These are phyloP conservation scores for Mionectes macconnelli DNA, from an alignment of 2,113 vertebrate genomes.

Conservation along the genomic window DNA sequence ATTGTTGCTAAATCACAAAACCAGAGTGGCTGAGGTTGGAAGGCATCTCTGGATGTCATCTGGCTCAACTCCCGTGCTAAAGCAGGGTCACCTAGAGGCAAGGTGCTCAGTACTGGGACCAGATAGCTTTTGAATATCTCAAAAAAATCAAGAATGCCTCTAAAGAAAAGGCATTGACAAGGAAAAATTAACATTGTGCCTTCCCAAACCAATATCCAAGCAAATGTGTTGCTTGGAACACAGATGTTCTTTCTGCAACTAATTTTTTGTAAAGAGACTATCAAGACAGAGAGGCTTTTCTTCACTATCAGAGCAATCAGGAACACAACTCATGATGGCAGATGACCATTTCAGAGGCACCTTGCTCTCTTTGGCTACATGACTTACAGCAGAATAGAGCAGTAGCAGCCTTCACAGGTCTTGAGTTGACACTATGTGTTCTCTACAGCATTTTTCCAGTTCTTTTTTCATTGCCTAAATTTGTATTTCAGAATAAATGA, in stretches of 20 bases:
- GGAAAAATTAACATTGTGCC: background rate
- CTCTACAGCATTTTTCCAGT: background rate
- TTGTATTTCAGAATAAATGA: background rate
- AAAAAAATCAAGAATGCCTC: background rate
- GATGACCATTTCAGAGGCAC: background rate
- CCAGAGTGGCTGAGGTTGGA: background rate
- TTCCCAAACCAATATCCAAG: background rate
- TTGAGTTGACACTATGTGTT: background rate
- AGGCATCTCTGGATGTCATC: background rate
- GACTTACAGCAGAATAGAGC: background rate
- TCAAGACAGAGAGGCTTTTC: background rate
- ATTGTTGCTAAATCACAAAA: background rate
- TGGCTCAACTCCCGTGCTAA: background rate
- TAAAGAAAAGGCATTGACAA: background rate
- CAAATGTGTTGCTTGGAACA: background rate
- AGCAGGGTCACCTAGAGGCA: background rate
- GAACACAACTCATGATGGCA: background rate
- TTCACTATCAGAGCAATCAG: background rate
- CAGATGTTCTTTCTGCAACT: background rate
- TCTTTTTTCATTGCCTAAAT: background rate
- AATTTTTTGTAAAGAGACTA: background rate
- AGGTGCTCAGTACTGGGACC: background rate
- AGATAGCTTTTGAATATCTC: background rate
- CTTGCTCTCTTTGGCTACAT: background rate
- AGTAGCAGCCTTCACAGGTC: background rate